phyloP scores from a whole-genome alignment of 2,113 vertebrate species.

The Thomomys bottae region DNA sequence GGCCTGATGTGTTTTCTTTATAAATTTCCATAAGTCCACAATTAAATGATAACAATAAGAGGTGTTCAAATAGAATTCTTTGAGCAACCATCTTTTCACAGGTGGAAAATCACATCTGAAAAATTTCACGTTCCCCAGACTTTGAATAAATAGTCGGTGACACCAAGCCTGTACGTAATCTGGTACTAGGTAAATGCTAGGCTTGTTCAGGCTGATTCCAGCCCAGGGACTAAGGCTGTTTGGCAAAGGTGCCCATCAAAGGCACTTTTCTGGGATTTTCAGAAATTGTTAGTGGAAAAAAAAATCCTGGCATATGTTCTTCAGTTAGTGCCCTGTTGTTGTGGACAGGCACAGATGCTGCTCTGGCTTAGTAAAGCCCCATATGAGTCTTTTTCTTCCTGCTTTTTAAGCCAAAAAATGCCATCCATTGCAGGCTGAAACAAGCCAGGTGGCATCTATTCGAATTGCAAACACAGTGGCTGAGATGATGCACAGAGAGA shows the following conservation, averaged over 20 bases:
- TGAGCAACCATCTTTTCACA: background rate
- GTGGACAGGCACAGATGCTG: constrained; percentile 15
- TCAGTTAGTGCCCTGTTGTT: background rate
- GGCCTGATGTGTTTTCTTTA: background rate
- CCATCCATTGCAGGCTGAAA: constrained; percentile 36
- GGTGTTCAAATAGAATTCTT: background rate
- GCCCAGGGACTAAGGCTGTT: background rate
- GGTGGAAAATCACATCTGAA: constrained; percentile 52
- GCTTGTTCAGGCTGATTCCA: background rate
- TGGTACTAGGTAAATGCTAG: background rate
- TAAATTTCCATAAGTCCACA: background rate
- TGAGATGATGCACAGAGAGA: constrained; percentile 23
- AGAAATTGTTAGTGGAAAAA: constrained; percentile 36
- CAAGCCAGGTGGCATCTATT: constrained; percentile 60
- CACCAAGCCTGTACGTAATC: background rate
- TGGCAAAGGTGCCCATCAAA: background rate
- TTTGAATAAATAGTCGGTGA: background rate
- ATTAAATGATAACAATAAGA: constrained; percentile 16
- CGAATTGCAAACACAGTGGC: constrained; percentile 51
- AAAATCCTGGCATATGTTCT: constrained; percentile 34
- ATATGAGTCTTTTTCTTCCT: constrained; percentile 30
- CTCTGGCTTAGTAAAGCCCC: constrained; percentile 60
- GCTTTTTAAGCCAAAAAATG: constrained; percentile 60
- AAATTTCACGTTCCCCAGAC: background rate
- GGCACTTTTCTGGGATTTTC: constrained; percentile 33